Evolutionary conservation across 2,888 invertebrate genomes (phyloP).

Genomic region (Agapostemon virescens): DNA sequence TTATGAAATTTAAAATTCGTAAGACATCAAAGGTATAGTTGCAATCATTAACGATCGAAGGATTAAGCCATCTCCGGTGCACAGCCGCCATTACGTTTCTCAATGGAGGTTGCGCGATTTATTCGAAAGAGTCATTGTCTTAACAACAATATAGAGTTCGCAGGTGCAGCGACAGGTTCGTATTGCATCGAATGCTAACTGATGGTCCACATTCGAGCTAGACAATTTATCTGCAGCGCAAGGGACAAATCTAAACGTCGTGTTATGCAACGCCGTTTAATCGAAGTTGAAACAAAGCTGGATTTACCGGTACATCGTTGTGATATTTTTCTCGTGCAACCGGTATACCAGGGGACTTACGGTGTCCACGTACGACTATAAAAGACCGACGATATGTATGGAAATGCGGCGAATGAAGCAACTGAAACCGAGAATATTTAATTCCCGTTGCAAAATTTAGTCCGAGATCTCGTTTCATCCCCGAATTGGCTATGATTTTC

Average conservation of each 20-base stretch:
- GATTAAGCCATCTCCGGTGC: neutral
- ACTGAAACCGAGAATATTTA: slow-evolving; percentile 31
- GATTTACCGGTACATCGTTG: slow-evolving; percentile 35
- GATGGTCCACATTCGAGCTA: neutral
- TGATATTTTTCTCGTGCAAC: slow-evolving; percentile 12
- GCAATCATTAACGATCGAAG: neutral
- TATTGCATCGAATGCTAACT: neutral
- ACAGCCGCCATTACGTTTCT: neutral
- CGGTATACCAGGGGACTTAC: slow-evolving; percentile 25
- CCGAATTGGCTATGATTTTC: neutral
- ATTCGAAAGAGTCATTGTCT: neutral
- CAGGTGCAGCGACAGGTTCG: neutral
- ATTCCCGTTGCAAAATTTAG: slow-evolving; percentile 40
- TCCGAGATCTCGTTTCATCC: slow-evolving; percentile 16
- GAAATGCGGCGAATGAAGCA: slow-evolving; percentile 45
- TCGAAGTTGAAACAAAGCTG: slow-evolving; percentile 40
- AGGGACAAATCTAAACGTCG: slow-evolving; percentile 7
- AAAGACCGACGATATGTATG: slow-evolving; percentile 33
- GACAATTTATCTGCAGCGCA: neutral
- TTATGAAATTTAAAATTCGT: neutral
- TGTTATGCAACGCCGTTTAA: slow-evolving; percentile 39
- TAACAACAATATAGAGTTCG: neutral
- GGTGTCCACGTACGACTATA: slow-evolving; percentile 28
- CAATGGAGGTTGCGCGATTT: neutral
- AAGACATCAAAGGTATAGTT: neutral